Percentiles rank a stretch among this genome's conserved stretches.
Conservation (phyloP, 2,888 invertebrate genomes). For the Melikaiella ostensackeni region DNA sequence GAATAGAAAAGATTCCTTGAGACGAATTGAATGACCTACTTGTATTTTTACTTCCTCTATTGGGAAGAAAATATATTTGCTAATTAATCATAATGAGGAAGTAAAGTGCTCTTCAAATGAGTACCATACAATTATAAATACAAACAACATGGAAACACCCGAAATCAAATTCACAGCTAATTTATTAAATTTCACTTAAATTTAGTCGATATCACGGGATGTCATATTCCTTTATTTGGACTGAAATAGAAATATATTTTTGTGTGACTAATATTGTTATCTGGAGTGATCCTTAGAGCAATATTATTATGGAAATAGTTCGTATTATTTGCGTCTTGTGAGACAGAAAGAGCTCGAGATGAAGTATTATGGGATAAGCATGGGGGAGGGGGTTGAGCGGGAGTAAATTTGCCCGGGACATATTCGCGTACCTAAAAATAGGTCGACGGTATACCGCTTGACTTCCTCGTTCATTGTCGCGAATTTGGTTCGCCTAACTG, state of each 20-base stretch:
- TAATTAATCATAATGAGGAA: no score
- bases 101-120: no score
- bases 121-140: no score
- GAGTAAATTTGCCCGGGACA: conserved; percentile 40
- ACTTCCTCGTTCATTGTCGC: conserved; percentile 75
- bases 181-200: background rate
- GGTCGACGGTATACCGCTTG: conserved; percentile 61
- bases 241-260: background rate
- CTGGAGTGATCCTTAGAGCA: background rate
- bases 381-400: conserved; percentile 38
- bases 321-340: background rate
- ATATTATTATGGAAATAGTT: background rate
- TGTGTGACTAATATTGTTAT: no score
- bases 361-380: conserved; percentile 35
- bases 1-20: no score
- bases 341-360: background rate
- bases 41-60: no score
- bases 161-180: no score
- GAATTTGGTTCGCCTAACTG: conserved; percentile 77
- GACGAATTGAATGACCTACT: no score
- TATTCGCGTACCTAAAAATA: conserved; percentile 61
- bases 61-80: no score
- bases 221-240: background rate
- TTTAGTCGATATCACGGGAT: background rate
- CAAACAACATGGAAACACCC: no score